Percentiles rank a stretch among this genome's conserved stretches.
Evolutionary conservation across 2,888 invertebrate genomes (phyloP).

Genomic region (Gymnoscelis rufifasciata): DNA sequence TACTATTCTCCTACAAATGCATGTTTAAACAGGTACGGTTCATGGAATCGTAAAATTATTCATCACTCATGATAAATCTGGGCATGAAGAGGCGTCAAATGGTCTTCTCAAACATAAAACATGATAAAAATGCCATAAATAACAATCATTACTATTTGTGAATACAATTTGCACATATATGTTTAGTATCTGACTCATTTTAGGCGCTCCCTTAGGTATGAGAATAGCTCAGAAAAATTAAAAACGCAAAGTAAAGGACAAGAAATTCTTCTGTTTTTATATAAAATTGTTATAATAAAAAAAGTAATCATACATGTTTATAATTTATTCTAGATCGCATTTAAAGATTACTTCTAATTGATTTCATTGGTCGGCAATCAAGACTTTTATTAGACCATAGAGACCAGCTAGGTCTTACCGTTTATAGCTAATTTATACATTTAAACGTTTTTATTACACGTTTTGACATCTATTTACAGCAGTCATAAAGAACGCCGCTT

Average conservation of each 20-base stretch:
- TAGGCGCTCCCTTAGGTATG: background rate
- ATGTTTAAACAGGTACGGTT: too few species aligned
- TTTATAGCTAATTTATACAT: conserved; percentile 11
- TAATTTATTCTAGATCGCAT: background rate
- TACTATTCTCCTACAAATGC: too few species aligned
- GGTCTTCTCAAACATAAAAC: conserved; percentile 16
- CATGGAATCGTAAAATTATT: conserved; percentile 4
- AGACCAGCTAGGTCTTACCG: conserved; percentile 1
- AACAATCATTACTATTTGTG: conserved; percentile 19
- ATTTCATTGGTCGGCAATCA: conserved; percentile 50
- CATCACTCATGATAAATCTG: conserved; percentile 11
- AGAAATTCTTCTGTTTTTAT: background rate
- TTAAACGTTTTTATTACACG: conserved; percentile 10
- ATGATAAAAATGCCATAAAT: conserved; percentile 27
- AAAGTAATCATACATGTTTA: too few species aligned
- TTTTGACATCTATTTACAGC: conserved; percentile 7
- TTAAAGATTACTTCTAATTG: conserved; percentile 18
- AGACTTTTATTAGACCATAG: conserved; percentile 11
- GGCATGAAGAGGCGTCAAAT: conserved; percentile 21
- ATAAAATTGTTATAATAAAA: background rate
- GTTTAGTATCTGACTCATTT: conserved; percentile 34
- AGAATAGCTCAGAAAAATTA: too few species aligned
- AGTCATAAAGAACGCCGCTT: background rate
- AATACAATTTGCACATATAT: conserved; percentile 22
- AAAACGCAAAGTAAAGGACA: too few species aligned